Evolutionary conservation across 2,113 vertebrate species (phyloP), one percentile per base, ranked within the genome.

Genomic region (Cariama cristata): DNA sequence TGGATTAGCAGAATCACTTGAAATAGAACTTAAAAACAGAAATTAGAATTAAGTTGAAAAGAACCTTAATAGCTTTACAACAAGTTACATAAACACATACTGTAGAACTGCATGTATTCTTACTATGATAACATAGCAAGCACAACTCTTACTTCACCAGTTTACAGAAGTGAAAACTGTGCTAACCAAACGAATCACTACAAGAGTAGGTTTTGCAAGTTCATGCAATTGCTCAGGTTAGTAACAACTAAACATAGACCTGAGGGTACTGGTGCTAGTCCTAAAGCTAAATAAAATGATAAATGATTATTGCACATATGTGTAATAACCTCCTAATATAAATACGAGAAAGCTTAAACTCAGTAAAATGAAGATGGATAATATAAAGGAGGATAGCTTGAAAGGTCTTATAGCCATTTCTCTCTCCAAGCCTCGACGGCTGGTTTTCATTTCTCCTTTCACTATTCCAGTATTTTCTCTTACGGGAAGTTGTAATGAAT

Each of bases 1-100:
- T 9, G 95, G 27, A 26, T 91, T 95, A 23, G 85, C 5, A 27
- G 98, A 98, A 33, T 99, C 98, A 80, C 97, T 99, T 56, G 99
- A 99, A 96, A 99, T 98, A 83, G 99, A 99, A 97, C 98, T 99
- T 86, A 26, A 94, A 88, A 66, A 62, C 23, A 45, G 90, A 59
- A 89, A 63, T 30, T 17, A 73, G 38, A 72, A 80, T 32, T 10
- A 64, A 50, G 20, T 22, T 68, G 47, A 67, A 59, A 86, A 50
- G 2, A 88, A 83, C 3, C 11, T 50, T 68, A 68, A 23, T 1
- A 88, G 42, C 38, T 47, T 77, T 76, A 71, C 12, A 75, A 23
- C 11, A 85, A 71, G 5, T 66, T 26, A 45, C 5, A 71, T 3
- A 38, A 79, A 86, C 13, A 52, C 3, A 26, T 6, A n/a, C 11